A percentile compares a stretch with the other conserved stretches of the same genome.
Conservation (phyloP, 2,888 invertebrate genomes). For the Pachliopta kotzebuea region DNA sequence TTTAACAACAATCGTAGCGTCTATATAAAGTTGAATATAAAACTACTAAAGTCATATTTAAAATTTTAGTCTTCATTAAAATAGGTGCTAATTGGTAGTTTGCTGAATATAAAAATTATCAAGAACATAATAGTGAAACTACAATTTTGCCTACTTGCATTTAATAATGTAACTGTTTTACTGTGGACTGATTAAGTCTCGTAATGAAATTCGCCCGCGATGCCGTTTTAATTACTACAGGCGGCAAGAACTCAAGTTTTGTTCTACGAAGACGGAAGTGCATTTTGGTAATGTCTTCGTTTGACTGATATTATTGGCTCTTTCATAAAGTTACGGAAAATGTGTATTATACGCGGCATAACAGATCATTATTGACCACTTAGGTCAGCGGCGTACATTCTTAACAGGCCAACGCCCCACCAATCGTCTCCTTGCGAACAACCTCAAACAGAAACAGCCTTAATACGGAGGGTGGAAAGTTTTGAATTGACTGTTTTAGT, state of each 20-base stretch:
- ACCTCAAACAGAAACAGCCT: constrained; percentile 47
- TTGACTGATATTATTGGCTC: not conserved
- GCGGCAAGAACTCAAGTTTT: constrained; percentile 36
- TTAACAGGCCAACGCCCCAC: constrained; percentile 74
- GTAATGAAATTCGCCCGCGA: constrained; percentile 64
- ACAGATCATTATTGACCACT: constrained; percentile 78
- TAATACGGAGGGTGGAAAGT: constrained; percentile 43
- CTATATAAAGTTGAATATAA: too few species aligned
- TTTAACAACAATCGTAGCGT: too few species aligned
- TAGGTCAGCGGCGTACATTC: constrained; percentile 77
- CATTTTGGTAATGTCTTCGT: not conserved
- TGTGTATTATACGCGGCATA: constrained; percentile 62
- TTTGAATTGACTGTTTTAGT: constrained; percentile 48
- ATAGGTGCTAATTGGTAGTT: constrained; percentile 7
- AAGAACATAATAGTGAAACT: constrained; percentile 52
- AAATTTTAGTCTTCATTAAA: not conserved
- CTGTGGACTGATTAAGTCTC: constrained; percentile 68
- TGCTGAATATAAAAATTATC: constrained; percentile 1
- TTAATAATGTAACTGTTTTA: constrained; percentile 60
- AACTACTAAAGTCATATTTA: too few species aligned
- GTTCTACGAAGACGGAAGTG: constrained; percentile 7
- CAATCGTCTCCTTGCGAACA: constrained; percentile 42
- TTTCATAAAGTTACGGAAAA: constrained; percentile 57
- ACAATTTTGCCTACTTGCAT: constrained; percentile 48
- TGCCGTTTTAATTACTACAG: constrained; percentile 66